Evolutionary conservation across 2,888 invertebrate species (phyloP), one percentile per base, ranked within the genome.

Genomic region (Lochmaea capreae): DNA sequence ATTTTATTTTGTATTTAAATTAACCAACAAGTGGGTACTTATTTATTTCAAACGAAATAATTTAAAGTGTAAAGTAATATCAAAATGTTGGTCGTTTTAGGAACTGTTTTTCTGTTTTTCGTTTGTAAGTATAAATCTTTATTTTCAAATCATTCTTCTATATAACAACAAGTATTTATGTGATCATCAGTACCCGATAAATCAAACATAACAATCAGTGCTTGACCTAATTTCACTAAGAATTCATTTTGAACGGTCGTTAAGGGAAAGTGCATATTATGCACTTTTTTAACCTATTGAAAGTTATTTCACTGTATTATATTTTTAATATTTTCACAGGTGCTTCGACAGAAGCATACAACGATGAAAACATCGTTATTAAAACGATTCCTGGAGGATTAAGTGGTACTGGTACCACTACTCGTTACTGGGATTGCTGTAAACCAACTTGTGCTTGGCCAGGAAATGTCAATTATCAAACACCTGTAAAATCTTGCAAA

Each of bases 341-440:
- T 57, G 57, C 22, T 57, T 57, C 57, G 10, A 22, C 57, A 3
- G 18, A 18, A 22, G 3, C 57, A 59, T 14, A 46, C 46, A 46
- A 46, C 11, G 46, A 46, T 46, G 46, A 46, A 10, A 59, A 33
- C 33, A 59, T 59, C 33, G 59, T 26, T 33, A 33, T 59, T 26
- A 11, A 59, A 22, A 26, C 14, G 22, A 59, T 59, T 59, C 26
- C 22, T 11, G 75, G 72, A 11, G 80, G 80, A 9, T 43, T 76
- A 22, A 76, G 73, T 46, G 80, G 80, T 43, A 52, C 61, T 14
- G 79, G 77, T 11, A 77, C 62, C 6, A 78, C 77, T 4, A 77
- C 79, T 18, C 67, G 69, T 61, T 69, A 80, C 74, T 80, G 80
- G 80, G 80, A 80, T 72, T 80, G 80, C 59, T 80, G 80, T 52